Evolutionary conservation across 1,140 invertebrate species (phyloP).

Genomic region (Drosophila parabipectinata): DNA sequence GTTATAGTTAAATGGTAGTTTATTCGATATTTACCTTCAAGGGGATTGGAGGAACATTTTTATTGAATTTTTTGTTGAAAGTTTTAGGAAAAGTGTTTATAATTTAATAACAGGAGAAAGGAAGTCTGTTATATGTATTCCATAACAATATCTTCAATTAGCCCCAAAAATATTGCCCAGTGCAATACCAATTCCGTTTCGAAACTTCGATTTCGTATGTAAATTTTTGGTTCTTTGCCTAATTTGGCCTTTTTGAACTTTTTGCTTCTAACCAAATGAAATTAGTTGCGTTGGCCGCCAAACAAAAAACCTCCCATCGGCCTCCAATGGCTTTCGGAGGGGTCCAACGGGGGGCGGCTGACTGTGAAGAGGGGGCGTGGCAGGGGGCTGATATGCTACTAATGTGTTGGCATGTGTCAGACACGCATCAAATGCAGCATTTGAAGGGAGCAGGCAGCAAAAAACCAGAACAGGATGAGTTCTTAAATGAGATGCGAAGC

Average conservation of each 20-base stretch:
- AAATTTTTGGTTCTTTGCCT: constrained; percentile 57
- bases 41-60: no score
- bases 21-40: no score
- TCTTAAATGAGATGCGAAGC: constrained; percentile 16
- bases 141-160: no score
- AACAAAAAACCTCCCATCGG: constrained; percentile 23
- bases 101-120: no score
- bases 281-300: constrained; percentile 24
- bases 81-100: no score
- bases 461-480: constrained; percentile 12
- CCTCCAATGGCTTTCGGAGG: background rate
- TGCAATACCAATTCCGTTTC: constrained; percentile 10
- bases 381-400: constrained; percentile 37
- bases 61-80: no score
- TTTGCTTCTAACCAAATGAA: constrained; percentile 48
- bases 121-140: no score
- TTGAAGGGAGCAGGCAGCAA: constrained; percentile 10
- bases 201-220: constrained; percentile 61
- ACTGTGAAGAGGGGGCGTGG: constrained; percentile 21
- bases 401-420: constrained; percentile 78
- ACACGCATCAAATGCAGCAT: constrained; percentile 68
- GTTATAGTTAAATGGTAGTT: no score
- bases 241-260: constrained; percentile 57
- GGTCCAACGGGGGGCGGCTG: background rate
- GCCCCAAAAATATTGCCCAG: background rate